Evolutionary conservation across 2,888 invertebrate genomes (phyloP), one percentile per base, ranked within the genome.

Genomic region (Sipha maydis): DNA sequence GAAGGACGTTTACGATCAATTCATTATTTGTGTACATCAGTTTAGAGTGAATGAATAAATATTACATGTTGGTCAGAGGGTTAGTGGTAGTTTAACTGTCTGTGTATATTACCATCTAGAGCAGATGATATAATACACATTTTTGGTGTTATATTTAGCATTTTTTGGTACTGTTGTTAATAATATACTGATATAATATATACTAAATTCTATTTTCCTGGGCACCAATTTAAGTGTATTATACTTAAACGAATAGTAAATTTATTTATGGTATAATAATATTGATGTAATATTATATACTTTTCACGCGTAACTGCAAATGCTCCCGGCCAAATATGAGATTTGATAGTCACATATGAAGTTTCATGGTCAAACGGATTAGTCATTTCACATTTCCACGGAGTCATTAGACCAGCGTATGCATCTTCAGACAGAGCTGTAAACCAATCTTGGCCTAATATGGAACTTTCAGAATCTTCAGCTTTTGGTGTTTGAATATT

Each of bases 291-390:
- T 61, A 21, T 21, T 69, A 21, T 2, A 5, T 54, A 86, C 86
- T 73, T 80, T 3, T 79, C n/a, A 11, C 86, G 54, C 14, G 88
- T 41, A 11, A 88, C 67, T 17, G 82, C 82, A 19, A 76, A 41
- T 17, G 88, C 88, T 3, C 88, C 88, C 0, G 88, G 88, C 88
- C 88, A 88, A 73, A 88, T 4, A 38, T 76, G 82, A 3, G 88
- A 88, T 21, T 9, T 75, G 25, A 73, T n/a, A 19, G 41, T 3
- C 25, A 34, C 41, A 11, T 82, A 67, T 3, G 88, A 3, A 14
- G 31, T 34, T 1, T 19, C 38, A 17, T 76, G 75, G 25, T 88
- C 82, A 31, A 88, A 88, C 9, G 21, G 38, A 34, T 88, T 82
- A 0, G 48, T 82, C 21, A 76, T 19, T 71, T 82, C 82, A 8